phyloP scores from a whole-genome alignment of 1,140 invertebrate genomes.

The Elymnias hypermnestra region DNA sequence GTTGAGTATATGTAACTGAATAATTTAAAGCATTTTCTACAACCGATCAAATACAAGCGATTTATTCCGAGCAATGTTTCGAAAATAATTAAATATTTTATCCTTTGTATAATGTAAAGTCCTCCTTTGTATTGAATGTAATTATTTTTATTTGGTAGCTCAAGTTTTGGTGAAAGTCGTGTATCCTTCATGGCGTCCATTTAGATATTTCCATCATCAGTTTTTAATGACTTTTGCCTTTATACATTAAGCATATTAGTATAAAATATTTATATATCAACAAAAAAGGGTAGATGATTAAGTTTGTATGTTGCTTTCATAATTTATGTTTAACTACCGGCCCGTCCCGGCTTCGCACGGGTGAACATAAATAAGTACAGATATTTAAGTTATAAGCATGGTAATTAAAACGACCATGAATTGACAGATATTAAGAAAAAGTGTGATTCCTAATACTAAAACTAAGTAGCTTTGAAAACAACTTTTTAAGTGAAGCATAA shows the following conservation, averaged over 20 bases:
- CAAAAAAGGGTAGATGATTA: no score
- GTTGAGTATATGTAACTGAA: constrained; percentile 7
- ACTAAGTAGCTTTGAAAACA: no score
- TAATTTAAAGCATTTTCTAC: neutral
- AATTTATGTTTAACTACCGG: no score
- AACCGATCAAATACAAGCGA: constrained; percentile 8
- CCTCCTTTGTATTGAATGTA: neutral
- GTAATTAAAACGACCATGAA: no score
- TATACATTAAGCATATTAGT: neutral
- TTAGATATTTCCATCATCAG: neutral
- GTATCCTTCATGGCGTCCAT: neutral
- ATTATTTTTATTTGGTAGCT: neutral
- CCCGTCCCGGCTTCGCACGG: no score
- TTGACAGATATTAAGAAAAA: no score
- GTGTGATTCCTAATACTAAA: no score
- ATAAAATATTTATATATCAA: no score
- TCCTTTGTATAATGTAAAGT: neutral
- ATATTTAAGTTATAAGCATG: no score
- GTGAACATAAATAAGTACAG: no score
- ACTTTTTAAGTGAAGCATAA: no score
- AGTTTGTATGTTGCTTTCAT: no score
- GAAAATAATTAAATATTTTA: constrained; percentile 7
- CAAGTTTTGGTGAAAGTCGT: neutral
- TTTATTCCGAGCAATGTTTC: constrained; percentile 9
- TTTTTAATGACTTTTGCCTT: neutral